phyloP scores from a whole-genome alignment of 2,797 vertebrate species.

The Gymnopithys bicolor region DNA sequence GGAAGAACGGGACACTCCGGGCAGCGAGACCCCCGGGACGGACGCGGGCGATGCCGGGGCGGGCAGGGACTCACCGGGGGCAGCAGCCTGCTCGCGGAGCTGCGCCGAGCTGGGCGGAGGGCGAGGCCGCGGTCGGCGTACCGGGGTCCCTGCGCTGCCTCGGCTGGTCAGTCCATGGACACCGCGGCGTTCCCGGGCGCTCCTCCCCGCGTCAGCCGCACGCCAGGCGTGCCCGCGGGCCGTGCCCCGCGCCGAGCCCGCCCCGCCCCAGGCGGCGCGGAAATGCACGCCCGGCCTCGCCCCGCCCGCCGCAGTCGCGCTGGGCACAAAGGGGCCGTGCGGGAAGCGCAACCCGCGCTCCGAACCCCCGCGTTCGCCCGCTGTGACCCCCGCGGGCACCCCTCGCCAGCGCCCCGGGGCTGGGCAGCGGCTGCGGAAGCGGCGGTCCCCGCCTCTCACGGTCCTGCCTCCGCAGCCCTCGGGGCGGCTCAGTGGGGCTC shows the following conservation, averaged over 20 bases:
- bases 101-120: not conserved
- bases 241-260: not conserved
- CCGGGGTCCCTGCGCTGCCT: not conserved
- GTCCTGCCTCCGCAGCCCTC: not conserved
- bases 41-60: not conserved
- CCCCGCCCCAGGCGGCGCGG: not conserved
- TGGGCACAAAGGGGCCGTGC: conserved; percentile 6
- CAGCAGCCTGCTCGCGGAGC: conserved; percentile 26
- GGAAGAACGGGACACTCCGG: too few species aligned
- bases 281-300: not conserved
- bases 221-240: not conserved
- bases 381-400: not conserved
- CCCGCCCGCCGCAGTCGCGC: conserved; percentile 26
- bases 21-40: too few species aligned
- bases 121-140: not conserved
- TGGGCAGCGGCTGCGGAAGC: not conserved
- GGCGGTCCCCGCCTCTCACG: not conserved
- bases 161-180: conserved; percentile 37
- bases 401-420: too few species aligned
- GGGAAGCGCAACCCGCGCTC: accelerated
- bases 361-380: accelerated
- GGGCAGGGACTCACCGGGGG: conserved; percentile 35
- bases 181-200: not conserved
- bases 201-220: not conserved
- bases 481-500: not conserved